Base-by-base conservation (phyloP, 1,140 invertebrate species). In the Coenobita brevimanus region DNA sequence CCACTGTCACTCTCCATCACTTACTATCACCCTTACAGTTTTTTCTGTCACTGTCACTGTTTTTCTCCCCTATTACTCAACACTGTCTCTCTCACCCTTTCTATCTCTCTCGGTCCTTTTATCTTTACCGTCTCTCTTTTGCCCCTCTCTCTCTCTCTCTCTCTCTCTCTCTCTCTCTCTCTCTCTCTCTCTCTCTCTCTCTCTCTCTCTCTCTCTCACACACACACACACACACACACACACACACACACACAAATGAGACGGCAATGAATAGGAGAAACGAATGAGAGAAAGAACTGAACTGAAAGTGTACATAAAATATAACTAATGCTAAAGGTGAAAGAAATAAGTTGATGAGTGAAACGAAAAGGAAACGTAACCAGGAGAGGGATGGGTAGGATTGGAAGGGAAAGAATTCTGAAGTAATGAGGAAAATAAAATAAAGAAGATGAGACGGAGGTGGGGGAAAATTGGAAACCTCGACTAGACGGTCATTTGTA, bases 131-230 rank as follows among this genome's bases (percentile, higher is more conserved):
- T 33, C 8, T 27, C 36, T 73, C 2, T 3, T 24, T 6, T 73
- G 2, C 36, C 17, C 69, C 38, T 36, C 38, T 33, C 36, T 2
- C 43, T 43, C 43, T 43, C 50, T 46, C 73, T 10, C 24, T 36
- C 2, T n/a, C 1, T 4, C 57, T n/a, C 10, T 67, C 62, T 67
- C n/a, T 67, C 62, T 67, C 62, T 67, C n/a, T 67, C 13, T 67
- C 10, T 67, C 62, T 67, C 62, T 67, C 10, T 67, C 62, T 67
- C 62, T 67, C 10, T 67, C 62, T 67, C 62, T 67, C n/a, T 67
- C 10, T 24, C 10, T 67, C 10, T 67, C n/a, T 67, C 10, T 67
- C 10, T 67, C 10, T 67, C 62, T 67, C 13, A 30, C n/a, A 30
- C 10, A 30, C 62, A 30, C 10, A 13, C 10, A 30, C n/a, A 30